A percentile compares a stretch with the other conserved stretches of the same genome.
These are phyloP conservation scores for Andrena cerasifolii DNA, from an alignment of 1,140 invertebrate species.

Conservation along the genomic window DNA sequence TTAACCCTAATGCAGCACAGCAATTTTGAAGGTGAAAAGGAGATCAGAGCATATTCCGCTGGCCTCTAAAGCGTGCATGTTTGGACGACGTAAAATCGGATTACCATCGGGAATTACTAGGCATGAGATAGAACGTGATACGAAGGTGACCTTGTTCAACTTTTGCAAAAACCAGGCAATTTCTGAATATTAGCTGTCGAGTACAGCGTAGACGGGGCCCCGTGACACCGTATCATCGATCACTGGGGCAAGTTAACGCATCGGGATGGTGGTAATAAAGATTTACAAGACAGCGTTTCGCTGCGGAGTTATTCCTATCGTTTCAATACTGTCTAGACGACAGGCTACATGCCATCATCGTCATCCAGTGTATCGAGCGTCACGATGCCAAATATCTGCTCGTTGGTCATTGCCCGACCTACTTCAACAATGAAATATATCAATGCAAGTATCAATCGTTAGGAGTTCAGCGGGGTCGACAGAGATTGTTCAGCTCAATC, in stretches of 20 bases:
- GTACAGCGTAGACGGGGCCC: slow-evolving; percentile 23
- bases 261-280: slow-evolving; percentile 50
- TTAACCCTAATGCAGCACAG: no score
- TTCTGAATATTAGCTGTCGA: slow-evolving; percentile 4
- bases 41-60: no score
- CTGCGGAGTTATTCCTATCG: neutral
- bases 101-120: no score
- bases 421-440: slow-evolving; percentile 31
- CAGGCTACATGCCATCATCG: neutral
- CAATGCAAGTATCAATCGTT: slow-evolving; percentile 34
- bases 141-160: no score
- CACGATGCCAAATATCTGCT: slow-evolving; percentile 34
- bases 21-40: no score
- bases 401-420: slow-evolving; percentile 53
- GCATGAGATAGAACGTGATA: no score
- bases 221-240: slow-evolving; percentile 47
- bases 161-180: no score
- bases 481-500: slow-evolving; percentile 49
- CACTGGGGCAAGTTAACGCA: slow-evolving; percentile 20
- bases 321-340: neutral
- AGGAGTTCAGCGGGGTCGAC: slow-evolving; percentile 36
- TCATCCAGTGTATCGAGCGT: slow-evolving; percentile 12
- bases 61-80: no score
- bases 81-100: no score
- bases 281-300: slow-evolving; percentile 41